These are phyloP conservation scores for Cheilosia variabilis DNA, from an alignment of 2,888 invertebrate genomes.

Conservation along the genomic window DNA sequence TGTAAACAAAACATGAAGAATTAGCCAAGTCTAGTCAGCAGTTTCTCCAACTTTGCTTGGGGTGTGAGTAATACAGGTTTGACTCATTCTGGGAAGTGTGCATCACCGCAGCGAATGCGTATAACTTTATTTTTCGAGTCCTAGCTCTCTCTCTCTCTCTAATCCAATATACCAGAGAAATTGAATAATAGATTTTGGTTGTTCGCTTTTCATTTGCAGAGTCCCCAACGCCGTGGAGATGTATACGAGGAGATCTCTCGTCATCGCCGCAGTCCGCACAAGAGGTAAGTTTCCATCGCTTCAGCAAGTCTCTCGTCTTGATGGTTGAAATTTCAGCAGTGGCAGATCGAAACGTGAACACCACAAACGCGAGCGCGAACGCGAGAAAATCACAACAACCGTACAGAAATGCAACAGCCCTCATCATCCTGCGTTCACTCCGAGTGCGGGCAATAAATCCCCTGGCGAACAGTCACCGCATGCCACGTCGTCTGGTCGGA, in stretches of 20 bases:
- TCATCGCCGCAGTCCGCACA: slow-evolving; percentile 83
- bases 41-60: too few relatives aligned
- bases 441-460: slow-evolving; percentile 54
- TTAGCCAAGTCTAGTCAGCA: too few relatives aligned
- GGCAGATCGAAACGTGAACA: slow-evolving; percentile 82
- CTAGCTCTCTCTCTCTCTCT: too few relatives aligned
- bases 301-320: background rate
- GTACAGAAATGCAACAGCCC: slow-evolving; percentile 79
- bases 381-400: slow-evolving; percentile 78
- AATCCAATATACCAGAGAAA: background rate
- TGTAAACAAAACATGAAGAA: too few relatives aligned
- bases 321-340: slow-evolving; percentile 61
- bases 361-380: slow-evolving; percentile 81
- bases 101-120: too few relatives aligned
- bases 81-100: too few relatives aligned
- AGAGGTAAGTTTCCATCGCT: slow-evolving; percentile 78
- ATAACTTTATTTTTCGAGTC: too few relatives aligned
- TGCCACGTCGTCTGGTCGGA: slow-evolving; percentile 27
- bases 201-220: slow-evolving; percentile 76
- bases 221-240: slow-evolving; percentile 82
- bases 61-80: too few relatives aligned
- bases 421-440: slow-evolving; percentile 71
- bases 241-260: slow-evolving; percentile 82
- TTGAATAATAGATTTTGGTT: background rate
- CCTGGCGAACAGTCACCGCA: slow-evolving; percentile 49